phyloP scores from a whole-genome alignment of 1,140 invertebrate genomes.

The Akabosia matsudoensis region DNA sequence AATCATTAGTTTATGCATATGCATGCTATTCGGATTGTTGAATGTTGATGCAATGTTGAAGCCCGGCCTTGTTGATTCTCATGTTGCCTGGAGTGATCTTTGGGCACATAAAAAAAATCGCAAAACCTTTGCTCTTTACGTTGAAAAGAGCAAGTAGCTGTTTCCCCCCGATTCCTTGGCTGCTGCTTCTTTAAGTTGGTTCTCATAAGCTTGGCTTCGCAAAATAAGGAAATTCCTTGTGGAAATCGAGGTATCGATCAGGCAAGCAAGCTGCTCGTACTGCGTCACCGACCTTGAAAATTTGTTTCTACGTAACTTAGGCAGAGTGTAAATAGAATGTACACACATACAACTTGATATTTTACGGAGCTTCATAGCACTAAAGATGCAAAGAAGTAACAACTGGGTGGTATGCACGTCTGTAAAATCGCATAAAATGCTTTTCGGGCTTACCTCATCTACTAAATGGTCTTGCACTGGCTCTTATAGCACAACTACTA shows the following conservation, averaged over 20 bases:
- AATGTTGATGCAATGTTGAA: too few species aligned
- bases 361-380: too few species aligned
- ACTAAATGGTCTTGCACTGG: background rate
- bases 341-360: too few species aligned
- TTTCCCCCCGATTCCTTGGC: too few species aligned
- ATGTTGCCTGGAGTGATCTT: background rate
- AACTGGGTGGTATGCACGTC: background rate
- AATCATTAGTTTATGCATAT: too few species aligned
- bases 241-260: constrained; percentile 32
- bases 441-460: background rate
- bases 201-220: background rate
- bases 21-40: too few species aligned
- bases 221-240: constrained; percentile 36
- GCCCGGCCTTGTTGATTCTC: background rate
- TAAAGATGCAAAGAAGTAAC: background rate
- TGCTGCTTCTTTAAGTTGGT: constrained; percentile 10
- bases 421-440: background rate
- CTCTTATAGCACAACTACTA: background rate
- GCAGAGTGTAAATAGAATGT: background rate
- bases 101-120: background rate
- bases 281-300: constrained; percentile 35
- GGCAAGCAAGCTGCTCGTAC: constrained; percentile 31
- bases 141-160: background rate
- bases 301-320: constrained; percentile 31
- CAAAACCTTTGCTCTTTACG: constrained; percentile 21